Evolutionary conservation across 2,888 invertebrate genomes (phyloP).

Genomic region (Seira musarum): DNA sequence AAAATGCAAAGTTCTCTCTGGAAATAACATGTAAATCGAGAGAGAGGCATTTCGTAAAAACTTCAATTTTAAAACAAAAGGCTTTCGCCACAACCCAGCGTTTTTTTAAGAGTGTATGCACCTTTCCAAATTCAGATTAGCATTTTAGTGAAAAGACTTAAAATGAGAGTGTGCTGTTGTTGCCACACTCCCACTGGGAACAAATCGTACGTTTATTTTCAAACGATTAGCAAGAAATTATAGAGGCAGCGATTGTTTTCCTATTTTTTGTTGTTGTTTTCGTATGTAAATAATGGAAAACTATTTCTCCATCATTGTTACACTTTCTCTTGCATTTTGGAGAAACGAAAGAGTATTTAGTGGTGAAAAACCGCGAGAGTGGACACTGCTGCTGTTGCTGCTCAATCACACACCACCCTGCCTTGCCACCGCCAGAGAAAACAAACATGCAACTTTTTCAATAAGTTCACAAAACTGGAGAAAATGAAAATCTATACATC

Average conservation of each 20-base stretch:
- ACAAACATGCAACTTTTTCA: slow-evolving; percentile 7
- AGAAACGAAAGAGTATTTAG: background rate
- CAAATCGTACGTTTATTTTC: slow-evolving; percentile 53
- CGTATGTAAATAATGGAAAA: slow-evolving; percentile 6
- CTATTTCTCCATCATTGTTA: background rate
- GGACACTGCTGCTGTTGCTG: background rate
- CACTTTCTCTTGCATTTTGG: background rate
- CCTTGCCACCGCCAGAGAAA: background rate
- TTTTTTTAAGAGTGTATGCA: no score
- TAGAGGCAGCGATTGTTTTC: slow-evolving; percentile 14
- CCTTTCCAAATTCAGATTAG: no score
- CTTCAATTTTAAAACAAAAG: no score
- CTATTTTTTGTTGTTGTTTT: background rate
- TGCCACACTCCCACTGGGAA: slow-evolving; percentile 21
- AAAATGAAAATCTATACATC: slow-evolving; percentile 46
- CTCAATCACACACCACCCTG: background rate
- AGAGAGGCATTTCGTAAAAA: no score
- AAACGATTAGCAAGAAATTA: slow-evolving; percentile 59
- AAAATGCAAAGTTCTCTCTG: no score
- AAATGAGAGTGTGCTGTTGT: background rate
- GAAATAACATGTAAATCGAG: no score
- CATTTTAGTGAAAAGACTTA: background rate
- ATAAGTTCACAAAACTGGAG: slow-evolving; percentile 9
- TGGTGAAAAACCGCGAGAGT: background rate
- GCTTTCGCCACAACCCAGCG: no score